phyloP scores from a whole-genome alignment of 2,888 invertebrate genomes.

The Acheta domesticus region DNA sequence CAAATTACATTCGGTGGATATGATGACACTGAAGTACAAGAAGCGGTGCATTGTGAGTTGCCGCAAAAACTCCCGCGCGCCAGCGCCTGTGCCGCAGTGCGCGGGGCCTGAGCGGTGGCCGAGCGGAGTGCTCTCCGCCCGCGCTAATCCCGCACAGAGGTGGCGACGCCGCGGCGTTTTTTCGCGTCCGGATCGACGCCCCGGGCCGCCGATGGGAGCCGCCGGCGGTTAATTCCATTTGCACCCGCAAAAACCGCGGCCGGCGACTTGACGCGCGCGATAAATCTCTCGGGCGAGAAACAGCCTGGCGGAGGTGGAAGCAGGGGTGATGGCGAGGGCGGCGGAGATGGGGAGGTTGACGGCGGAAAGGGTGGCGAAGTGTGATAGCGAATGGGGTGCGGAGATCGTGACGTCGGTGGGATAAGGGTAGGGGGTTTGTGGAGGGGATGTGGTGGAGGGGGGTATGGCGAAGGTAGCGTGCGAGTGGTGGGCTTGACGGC shows the following conservation, averaged over 20 bases:
- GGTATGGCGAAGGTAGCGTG: not conserved
- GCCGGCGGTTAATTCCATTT: constrained; percentile 18
- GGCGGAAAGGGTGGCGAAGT: not conserved
- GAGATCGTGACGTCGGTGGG: not conserved
- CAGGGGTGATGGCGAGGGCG: not conserved
- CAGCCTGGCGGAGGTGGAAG: not conserved
- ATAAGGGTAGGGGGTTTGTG: not conserved
- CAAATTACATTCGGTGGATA: too few species aligned
- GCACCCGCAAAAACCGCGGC: not conserved
- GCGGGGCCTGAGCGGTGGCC: too few species aligned
- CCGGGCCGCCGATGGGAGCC: not conserved
- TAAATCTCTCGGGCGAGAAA: not conserved
- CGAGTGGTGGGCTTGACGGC: too few species aligned
- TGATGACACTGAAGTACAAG: too few species aligned
- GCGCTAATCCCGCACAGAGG: too few species aligned
- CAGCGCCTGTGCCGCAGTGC: too few species aligned
- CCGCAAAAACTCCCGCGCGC: too few species aligned
- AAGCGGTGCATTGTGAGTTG: too few species aligned
- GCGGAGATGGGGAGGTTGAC: not conserved
- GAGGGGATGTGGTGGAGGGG: too few species aligned
- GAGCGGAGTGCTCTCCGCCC: too few species aligned
- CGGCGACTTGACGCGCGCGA: not conserved
- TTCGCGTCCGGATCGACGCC: too few species aligned
- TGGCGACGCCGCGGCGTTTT: too few species aligned
- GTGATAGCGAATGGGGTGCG: not conserved